Evolutionary conservation across 30 jellyfish, hydroid and myxozoan genomes (phyloP), one percentile per base, ranked within the genome.

Genomic region (Turritopsis rubra): DNA sequence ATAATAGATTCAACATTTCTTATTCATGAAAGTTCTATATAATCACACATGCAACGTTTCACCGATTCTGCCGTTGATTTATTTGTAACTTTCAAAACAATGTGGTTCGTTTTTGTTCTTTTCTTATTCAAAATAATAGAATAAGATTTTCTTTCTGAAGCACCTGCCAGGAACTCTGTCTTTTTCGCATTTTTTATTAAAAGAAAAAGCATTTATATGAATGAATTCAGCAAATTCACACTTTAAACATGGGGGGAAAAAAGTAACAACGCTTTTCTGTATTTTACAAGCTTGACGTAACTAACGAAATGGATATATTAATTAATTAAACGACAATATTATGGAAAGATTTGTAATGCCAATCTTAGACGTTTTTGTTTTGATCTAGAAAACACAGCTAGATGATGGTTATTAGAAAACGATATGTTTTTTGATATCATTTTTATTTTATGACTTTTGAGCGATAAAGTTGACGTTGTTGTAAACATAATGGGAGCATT

Each of bases 1-100:
- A 68, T 68, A 68, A 68, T 68, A 68, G 4, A 68, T 68, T 27
- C 30, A 68, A 68, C 28, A 68, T 68, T 27, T 68, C 19, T 68
- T 68, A 68, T 68, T 68, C 77, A 68, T 68, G 77, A 68, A 66
- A 68, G 19, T 17, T 27, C 19, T 22, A 8, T 68, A 68, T 68
- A 23, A n/a, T 68, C 28, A 23, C 31, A 23, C 28, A n/a, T 68
- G 28, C 28, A 7, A 68, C 77, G 77, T 68, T 68, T 68, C 21
- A 1, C 77, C 77, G 77, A 68, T 68, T 68, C 9, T 68, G 16
- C 77, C 77, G 28, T 68, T 68, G 60, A 13, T 41, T 41, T 41
- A 41, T 41, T 41, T 41, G 60, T 41, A 41, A 41, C 60, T 41
- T 41, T 41, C 60, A 41, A 41, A 41, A 41, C 60, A 41, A 41